Evolutionary conservation across 2,113 vertebrate species (phyloP), one percentile per base, ranked within the genome.

Genomic region (Tautogolabrus adspersus): DNA sequence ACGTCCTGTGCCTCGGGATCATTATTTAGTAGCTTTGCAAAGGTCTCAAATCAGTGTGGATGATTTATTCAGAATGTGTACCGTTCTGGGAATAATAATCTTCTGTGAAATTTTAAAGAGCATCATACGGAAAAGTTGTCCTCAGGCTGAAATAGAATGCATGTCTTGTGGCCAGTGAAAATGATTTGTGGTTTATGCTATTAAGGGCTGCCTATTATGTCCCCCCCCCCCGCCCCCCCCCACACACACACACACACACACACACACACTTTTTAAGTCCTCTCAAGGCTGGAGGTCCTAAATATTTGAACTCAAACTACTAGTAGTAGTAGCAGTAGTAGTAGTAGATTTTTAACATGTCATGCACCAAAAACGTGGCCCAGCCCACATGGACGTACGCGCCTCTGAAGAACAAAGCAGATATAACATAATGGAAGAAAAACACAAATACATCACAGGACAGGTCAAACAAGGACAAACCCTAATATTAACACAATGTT

Each of bases 111-210:
- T 77, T 65, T 79, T 75, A 82, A 83, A 64, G 69, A 55, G 80
- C 55, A 1, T 79, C 73, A 83, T 77, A 74, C 62, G 11, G 26
- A 55, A 10, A 47, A 40, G 5, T 71, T 81, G 55, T 75, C 77
- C 30, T 21, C 54, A n/a, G 81, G 76, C 76, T 81, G 61, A 84
- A 88, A 81, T 21, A 66, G 59, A 70, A 57, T 83, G 62, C 76
- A 68, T 75, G 65, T 82, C 78, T 77, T 66, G 62, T 76, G 82
- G 72, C 70, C 71, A 78, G 70, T 76, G 67, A 85, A 85, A 76
- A 71, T 81, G 74, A 85, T 87, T 85, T 81, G 74, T 83, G 67
- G 79, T 81, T 81, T 49, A 68, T 19, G 51, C 69, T 80, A 81
- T 65, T 66, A 80, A 81, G 44, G 30, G 13, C 42, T 67, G 66